Evolutionary conservation across 2,888 invertebrate species (phyloP).

Genomic region (Aporophyla nigra): DNA sequence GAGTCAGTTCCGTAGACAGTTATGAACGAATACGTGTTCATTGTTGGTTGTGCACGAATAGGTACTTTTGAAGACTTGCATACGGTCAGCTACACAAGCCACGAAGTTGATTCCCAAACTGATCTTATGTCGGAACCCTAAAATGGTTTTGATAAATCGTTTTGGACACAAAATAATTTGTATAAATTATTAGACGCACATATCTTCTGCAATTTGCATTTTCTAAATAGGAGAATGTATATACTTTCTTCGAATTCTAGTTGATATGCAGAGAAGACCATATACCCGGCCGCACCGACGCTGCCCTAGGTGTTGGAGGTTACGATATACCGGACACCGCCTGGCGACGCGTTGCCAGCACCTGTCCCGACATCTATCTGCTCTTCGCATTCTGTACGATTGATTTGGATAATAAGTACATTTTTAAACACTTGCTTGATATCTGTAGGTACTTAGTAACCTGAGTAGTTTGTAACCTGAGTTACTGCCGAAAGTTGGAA

Average conservation of each 20-base stretch:
- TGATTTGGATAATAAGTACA: background rate
- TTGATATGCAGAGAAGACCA: slow-evolving; percentile 85
- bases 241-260: slow-evolving; percentile 65
- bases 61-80: too few species aligned
- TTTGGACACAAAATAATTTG: background rate
- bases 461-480: background rate
- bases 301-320: slow-evolving; percentile 77
- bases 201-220: background rate
- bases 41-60: background rate
- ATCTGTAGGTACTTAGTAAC: too few species aligned
- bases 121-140: too few species aligned
- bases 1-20: background rate
- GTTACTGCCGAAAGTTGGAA: background rate
- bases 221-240: background rate
- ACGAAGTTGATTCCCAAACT: background rate
- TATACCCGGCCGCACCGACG: slow-evolving; percentile 74
- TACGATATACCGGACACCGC: slow-evolving; percentile 81
- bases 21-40: background rate
- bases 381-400: slow-evolving; percentile 83
- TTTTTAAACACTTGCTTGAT: slow-evolving; percentile 2
- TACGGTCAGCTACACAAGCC: background rate
- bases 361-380: slow-evolving; percentile 84
- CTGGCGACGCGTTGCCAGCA: slow-evolving; percentile 79
- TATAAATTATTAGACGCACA: background rate
- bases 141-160: background rate